Evolutionary conservation across 2,797 vertebrate genomes (phyloP).

Genomic region (Saguinus oedipus): DNA sequence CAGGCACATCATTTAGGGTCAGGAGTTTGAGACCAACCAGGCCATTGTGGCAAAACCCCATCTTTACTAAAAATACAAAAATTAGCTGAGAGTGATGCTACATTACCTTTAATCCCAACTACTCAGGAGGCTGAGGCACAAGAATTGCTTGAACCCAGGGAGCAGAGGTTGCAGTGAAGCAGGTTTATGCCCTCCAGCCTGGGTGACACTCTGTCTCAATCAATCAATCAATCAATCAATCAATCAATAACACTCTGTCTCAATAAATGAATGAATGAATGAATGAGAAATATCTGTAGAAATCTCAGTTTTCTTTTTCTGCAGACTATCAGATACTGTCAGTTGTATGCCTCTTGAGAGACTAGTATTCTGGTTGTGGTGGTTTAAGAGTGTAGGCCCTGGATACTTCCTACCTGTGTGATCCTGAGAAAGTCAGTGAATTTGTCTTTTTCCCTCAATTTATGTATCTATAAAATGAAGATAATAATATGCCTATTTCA

Average conservation of each 20-base stretch:
- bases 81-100: background rate
- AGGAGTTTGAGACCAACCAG: background rate
- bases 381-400: background rate
- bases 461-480: slow-evolving; percentile 23
- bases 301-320: background rate
- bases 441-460: background rate
- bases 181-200: background rate
- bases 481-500: slow-evolving; percentile 16
- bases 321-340: background rate
- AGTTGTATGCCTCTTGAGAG: background rate
- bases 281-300: background rate
- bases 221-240: background rate
- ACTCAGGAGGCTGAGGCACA: background rate
- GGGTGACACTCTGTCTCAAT: background rate
- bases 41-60: background rate
- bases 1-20: background rate
- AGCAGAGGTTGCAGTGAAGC: background rate
- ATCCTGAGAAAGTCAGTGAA: background rate
- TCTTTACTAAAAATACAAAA: background rate
- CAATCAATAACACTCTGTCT: background rate
- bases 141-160: background rate
- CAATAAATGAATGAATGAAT: background rate
- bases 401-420: background rate
- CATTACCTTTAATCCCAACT: background rate
- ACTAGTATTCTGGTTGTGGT: background rate